Evolutionary conservation across 2,113 vertebrate genomes (phyloP), one percentile per base, ranked within the genome.

Genomic region (Morone saxatilis): DNA sequence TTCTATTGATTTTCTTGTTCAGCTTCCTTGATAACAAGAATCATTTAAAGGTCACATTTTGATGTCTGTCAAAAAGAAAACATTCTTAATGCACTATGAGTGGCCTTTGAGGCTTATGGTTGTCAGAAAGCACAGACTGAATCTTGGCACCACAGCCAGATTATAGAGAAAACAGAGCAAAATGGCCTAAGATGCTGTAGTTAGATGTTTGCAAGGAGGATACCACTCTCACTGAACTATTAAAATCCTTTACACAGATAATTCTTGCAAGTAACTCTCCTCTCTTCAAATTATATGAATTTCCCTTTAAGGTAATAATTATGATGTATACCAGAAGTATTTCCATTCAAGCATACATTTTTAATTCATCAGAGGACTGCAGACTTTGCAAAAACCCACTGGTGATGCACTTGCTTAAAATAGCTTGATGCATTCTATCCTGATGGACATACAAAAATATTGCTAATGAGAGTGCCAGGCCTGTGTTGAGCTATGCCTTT

Each of bases 41-140:
- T 95, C 91, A 92, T 93, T 93, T 93, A 94, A 94, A 93, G 92
- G 93, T 93, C 91, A 93, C 91, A 93, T 91, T 95, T 94, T 91
- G 93, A 94, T 90, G 89, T 92, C 89, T 94, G 92, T 94, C 92
- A 93, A 88, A 93, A 92, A 93, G 86, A 93, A 91, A 93, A 92
- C 89, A 90, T 89, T 93, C 93, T 90, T 94, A 93, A 91, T 93
- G 92, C 91, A 89, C 89, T 86, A 81, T 86, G 88, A 92, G 88
- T 81, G 85, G 91, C 92, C 93, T 93, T 92, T 88, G 83, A 91
- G 90, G 89, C 86, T 86, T 81, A 80, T 57, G 90, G 78, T 89
- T 91, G 91, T 91, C 93, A 91, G 91, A 91, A 90, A 89, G 88
- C 88, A 45, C 73, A 51, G 75, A 78, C 85, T 89, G 86, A 83